Evolutionary conservation across 1,140 invertebrate genomes (phyloP).

Genomic region (Chlorops oryzae): DNA sequence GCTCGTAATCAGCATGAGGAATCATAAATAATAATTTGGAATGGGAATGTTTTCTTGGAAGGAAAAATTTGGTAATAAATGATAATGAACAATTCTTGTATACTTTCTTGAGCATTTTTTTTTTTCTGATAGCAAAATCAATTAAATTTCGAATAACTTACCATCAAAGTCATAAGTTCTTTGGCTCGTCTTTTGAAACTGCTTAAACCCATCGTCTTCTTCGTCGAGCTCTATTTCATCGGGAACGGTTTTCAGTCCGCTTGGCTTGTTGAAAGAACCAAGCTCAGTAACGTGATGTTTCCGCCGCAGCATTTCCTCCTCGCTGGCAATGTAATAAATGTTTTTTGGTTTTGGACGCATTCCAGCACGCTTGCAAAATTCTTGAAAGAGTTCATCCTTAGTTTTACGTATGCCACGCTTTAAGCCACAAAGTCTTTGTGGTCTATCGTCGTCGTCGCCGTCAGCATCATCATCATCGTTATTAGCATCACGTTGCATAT

Average conservation of each 20-base stretch:
- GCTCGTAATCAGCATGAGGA: too few relatives aligned
- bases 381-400: conserved; percentile 44
- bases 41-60: too few relatives aligned
- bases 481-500: conserved; percentile 5
- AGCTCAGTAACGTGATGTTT: neutral
- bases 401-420: conserved; percentile 40
- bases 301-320: conserved; percentile 17
- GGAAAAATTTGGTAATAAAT: too few relatives aligned
- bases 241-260: neutral
- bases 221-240: conserved; percentile 13
- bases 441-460: conserved; percentile 5
- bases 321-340: conserved; percentile 37
- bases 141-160: conserved; percentile 13
- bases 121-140: neutral
- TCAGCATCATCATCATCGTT: conserved; percentile 13
- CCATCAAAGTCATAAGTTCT: conserved; percentile 35
- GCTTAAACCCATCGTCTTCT: conserved; percentile 32
- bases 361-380: conserved; percentile 39
- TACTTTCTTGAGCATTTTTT: too few relatives aligned
- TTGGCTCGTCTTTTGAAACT: conserved; percentile 31
- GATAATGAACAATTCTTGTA: too few relatives aligned
- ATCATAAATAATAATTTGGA: too few relatives aligned
- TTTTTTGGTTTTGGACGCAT: conserved; percentile 40
- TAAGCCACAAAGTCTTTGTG: conserved; percentile 30
- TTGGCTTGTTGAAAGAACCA: too few relatives aligned